These are phyloP conservation scores for Eunapius fragilis DNA, from an alignment of 37 sponge, comb jelly and placozoan genomes.

Conservation along the genomic window DNA sequence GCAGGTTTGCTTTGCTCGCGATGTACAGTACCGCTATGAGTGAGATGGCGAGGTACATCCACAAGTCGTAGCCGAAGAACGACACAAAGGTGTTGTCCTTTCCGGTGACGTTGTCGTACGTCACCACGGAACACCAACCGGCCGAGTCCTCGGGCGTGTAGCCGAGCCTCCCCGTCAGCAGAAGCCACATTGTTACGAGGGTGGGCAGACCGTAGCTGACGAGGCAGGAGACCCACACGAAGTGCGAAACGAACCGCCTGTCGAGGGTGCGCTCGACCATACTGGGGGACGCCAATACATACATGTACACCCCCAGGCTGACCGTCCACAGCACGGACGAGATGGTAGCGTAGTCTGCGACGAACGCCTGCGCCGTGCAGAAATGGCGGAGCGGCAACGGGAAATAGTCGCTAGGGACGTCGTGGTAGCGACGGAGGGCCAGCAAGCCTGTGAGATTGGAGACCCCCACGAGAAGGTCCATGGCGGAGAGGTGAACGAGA, in stretches of 20 bases:
- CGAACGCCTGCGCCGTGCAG: conserved; percentile 52
- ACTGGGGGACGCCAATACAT: conserved; percentile 24
- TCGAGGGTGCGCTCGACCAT: background rate
- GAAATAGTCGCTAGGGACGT: background rate
- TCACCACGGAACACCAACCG: conserved; percentile 65
- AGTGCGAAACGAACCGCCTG: background rate
- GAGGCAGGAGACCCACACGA: conserved; percentile 23
- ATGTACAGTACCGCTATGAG: conserved; percentile 56
- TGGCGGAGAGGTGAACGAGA: conserved; percentile 54
- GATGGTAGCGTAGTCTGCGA: conserved; percentile 42
- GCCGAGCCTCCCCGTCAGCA: conserved; percentile 2
- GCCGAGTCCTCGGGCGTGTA: conserved; percentile 66
- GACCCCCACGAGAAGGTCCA: conserved; percentile 26
- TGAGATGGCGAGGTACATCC: conserved; percentile 57
- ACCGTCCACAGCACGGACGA: conserved; percentile 61
- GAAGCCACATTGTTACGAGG: conserved; percentile 32
- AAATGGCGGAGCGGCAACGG: background rate
- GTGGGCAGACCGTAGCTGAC: conserved; percentile 42
- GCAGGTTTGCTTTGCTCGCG: conserved; percentile 3
- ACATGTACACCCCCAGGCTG: conserved; percentile 47
- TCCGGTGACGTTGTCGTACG: background rate
- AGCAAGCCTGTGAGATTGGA: conserved; percentile 55
- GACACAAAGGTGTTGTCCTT: conserved; percentile 8
- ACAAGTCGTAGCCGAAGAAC: conserved; percentile 60
- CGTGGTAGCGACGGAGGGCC: conserved; percentile 23